Conservation (phyloP, 2,113 vertebrate species). For the Takifugu flavidus region DNA sequence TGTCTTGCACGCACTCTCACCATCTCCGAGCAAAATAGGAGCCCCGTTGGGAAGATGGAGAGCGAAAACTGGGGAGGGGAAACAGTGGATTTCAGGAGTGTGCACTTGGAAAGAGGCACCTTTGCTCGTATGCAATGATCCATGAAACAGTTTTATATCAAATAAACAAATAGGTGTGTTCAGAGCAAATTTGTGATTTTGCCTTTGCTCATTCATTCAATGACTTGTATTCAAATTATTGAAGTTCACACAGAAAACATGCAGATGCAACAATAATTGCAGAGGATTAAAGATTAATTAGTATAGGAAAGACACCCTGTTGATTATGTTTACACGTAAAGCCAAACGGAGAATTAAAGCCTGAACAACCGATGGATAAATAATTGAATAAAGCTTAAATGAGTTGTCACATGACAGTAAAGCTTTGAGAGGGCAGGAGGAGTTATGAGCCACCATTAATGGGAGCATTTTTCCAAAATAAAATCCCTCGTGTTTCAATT, state of each 20-base stretch:
- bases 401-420: no score
- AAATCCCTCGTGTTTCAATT: no score
- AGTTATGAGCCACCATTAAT: no score
- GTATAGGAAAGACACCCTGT: no score
- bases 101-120: neutral
- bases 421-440: no score
- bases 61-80: conserved; percentile 6
- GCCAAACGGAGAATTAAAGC: no score
- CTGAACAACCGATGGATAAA: no score
- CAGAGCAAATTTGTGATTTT: neutral
- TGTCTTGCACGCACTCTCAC: conserved; percentile 42
- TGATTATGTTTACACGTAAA: no score
- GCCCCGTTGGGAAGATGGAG: conserved; percentile 3
- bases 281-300: no score
- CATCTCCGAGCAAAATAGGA: conserved; percentile 32
- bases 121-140: neutral
- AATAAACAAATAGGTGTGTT: neutral
- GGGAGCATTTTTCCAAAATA: no score
- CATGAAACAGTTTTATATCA: neutral
- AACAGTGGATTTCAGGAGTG: conserved; percentile 4
- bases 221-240: neutral
- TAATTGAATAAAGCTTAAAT: no score
- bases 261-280: no score
- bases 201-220: neutral
- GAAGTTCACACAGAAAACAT: neutral